Evolutionary conservation across 92 coral and sea anemone genomes (phyloP).

Genomic region (Plumapathes pennacea): DNA sequence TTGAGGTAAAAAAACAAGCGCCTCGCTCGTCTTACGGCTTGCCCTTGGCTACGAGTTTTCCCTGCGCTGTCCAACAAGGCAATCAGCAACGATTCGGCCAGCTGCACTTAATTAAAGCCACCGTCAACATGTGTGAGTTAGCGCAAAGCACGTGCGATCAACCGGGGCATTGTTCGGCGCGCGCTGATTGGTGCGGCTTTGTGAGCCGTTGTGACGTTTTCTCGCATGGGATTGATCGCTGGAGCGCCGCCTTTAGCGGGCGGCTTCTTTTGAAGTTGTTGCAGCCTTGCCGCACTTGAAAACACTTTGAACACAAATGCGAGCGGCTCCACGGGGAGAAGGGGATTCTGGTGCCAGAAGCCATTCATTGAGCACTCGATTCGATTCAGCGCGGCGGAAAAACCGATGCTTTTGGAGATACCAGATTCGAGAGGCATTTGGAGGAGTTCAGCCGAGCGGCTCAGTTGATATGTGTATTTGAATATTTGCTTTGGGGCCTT

Average conservation of each 20-base stretch:
- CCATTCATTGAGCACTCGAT: slow-evolving; percentile 40
- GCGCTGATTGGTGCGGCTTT: slow-evolving; percentile 98
- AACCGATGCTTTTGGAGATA: slow-evolving; percentile 21
- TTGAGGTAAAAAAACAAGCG: slow-evolving; percentile 27
- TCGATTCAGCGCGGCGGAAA: neutral
- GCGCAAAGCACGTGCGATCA: slow-evolving; percentile 97
- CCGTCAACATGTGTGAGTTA: slow-evolving; percentile 98
- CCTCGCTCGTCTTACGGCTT: slow-evolving; percentile 32
- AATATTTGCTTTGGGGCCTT: slow-evolving; percentile 99
- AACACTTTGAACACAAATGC: slow-evolving; percentile 95
- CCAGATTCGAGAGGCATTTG: slow-evolving; percentile 51
- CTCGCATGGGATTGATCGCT: slow-evolving; percentile 98
- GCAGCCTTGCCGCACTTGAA: slow-evolving; percentile 90
- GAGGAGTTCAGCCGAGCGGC: slow-evolving; percentile 86
- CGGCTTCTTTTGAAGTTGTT: slow-evolving; percentile 88
- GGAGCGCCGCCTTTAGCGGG: slow-evolving; percentile 98
- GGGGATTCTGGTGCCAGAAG: slow-evolving; percentile 52
- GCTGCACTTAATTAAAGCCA: slow-evolving; percentile 99
- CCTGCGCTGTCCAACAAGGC: slow-evolving; percentile 55
- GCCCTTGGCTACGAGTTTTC: slow-evolving; percentile 39
- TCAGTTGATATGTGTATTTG: slow-evolving; percentile 92
- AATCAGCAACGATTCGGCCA: slow-evolving; percentile 68
- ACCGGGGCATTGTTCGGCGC: slow-evolving; percentile 61
- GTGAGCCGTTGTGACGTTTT: slow-evolving; percentile 87
- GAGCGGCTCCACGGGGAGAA: slow-evolving; percentile 66